Evolutionary conservation across 2,888 invertebrate species (phyloP), one percentile per base, ranked within the genome.

Genomic region (Electrophaes corylata): DNA sequence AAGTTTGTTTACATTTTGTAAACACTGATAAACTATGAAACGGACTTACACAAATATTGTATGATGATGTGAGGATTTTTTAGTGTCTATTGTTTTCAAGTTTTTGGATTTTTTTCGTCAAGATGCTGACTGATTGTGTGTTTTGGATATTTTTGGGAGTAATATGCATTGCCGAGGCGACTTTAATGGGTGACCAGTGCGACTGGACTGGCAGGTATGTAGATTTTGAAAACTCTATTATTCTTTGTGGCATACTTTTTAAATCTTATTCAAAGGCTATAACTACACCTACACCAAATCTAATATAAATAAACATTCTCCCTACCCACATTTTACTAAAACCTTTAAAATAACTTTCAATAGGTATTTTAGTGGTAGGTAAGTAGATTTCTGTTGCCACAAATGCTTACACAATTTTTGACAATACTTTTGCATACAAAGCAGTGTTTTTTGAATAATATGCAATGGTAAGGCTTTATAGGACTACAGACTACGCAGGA

Each of bases 131-230:
- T 62, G 70, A 75, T 72, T 74, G 72, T 66, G 72, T 84, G 70
- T 76, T 87, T 79, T 91, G 88, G 88, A 86, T 84, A 73, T 57
- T 89, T 77, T 75, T 89, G 79, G 80, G 89, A 76, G 81, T 88
- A 71, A 76, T 82, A 65, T 82, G 78, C 69, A 71, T 78, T 81
- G 89, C 84, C 80, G 87, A 92, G 81, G 93, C 93, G 79, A 91
- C 91, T 63, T 88, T 93, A 77, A 93, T 94, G 83, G 94, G 94
- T 72, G 94, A 94, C 78, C 94, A 94, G 79, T 94, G 94, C 84
- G 94, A 94, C 86, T 94, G 94, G 94, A 93, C 92, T 72, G 94
- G 94, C 91, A 94, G 94, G 94, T 94, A 91, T 88, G 88, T 73
- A 71, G 69, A 76, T 75, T 54, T 72, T 50, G 65, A 72, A 74